Conservation (phyloP, 1,140 invertebrate species). For the Gonatopus flavifemur region DNA sequence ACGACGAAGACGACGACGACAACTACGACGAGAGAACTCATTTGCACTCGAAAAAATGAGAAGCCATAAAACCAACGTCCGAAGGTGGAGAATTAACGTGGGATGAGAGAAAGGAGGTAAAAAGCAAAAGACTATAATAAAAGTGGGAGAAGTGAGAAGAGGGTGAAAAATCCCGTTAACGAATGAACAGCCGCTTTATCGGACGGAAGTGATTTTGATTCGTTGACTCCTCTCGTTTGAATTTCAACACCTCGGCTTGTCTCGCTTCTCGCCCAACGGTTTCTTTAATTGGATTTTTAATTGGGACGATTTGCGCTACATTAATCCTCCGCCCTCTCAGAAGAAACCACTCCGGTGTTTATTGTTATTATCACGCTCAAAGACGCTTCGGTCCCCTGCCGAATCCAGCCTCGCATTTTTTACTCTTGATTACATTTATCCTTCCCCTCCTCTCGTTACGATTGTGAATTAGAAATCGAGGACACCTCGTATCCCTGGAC, state of each 20-base stretch:
- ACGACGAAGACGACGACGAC: conserved; percentile 19
- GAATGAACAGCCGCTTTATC: conserved; percentile 56
- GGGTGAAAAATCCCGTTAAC: conserved; percentile 46
- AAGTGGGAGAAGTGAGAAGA: conserved; percentile 21
- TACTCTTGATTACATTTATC: conserved; percentile 10
- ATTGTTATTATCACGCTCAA: conserved; percentile 38
- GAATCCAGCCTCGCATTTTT: conserved; percentile 3
- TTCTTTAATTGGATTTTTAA: conserved; percentile 59
- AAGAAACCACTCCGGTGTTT: conserved; percentile 21
- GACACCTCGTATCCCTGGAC: not conserved
- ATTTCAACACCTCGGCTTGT: conserved; percentile 48
- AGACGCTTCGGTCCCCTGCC: conserved; percentile 2
- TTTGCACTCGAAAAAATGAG: conserved; percentile 59
- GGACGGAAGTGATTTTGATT: conserved; percentile 57
- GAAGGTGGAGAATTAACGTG: conserved; percentile 41
- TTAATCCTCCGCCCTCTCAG: conserved; percentile 38
- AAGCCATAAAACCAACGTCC: conserved; percentile 55
- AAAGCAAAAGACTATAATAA: no score
- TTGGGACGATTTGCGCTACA: conserved; percentile 54
- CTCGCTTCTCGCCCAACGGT: conserved; percentile 28
- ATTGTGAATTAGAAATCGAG: not conserved
- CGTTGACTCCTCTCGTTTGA: conserved; percentile 46
- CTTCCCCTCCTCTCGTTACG: no score
- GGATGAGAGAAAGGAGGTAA: conserved; percentile 16
- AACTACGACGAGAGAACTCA: conserved; percentile 53